Base-by-base conservation (phyloP, 1,140 invertebrate genomes). In the Rhyacophila brunnea region DNA sequence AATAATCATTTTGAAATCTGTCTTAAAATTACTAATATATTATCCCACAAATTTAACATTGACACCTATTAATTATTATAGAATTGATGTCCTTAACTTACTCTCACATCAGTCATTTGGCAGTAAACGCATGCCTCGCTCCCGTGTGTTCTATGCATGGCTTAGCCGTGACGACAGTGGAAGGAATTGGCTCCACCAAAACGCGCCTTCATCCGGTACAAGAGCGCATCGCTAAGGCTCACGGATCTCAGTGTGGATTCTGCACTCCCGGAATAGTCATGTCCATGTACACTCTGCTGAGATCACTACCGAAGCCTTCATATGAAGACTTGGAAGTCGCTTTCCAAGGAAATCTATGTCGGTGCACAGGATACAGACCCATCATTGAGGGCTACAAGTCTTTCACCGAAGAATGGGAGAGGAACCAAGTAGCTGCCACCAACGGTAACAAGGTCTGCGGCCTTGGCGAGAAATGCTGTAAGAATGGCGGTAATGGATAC, bases 221-320 rank as follows among this genome's bases (percentile, higher is more conserved):
- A 79, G 90, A 95, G 70, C 78, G 92, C 64, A 84, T 96, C 44
- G 91, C 91, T 0, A 90, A 90, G 77, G 81, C 89, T 3, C 92
- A 95, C 68, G 93, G 93, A 0, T 92, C 91, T 0, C 92, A 95
- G 77, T 95, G 93, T 70, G 92, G 92, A 4, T 95, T 93, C 72
- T 95, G 92, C 65, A 94, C 92, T 3, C 92, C 93, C 2, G 92
- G 92, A 11, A 93, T 95, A 49, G 91, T 96, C 0, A 95, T 96
- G 93, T 95, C 92, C 2, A 95, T 95, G 93, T 95, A 95, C 66
- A 83, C 89, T 0, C 73, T 95, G 15, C 71, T 95, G 0, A 77
- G 92, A 60, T 87, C 82, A 56, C 75, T 72, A 10, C 74, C 79
- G 5, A 83, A 84, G 68, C 86, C 87, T 0, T 78, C 76, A 58